phyloP scores from a whole-genome alignment of 2,888 invertebrate genomes.

The Rhagium mordax region DNA sequence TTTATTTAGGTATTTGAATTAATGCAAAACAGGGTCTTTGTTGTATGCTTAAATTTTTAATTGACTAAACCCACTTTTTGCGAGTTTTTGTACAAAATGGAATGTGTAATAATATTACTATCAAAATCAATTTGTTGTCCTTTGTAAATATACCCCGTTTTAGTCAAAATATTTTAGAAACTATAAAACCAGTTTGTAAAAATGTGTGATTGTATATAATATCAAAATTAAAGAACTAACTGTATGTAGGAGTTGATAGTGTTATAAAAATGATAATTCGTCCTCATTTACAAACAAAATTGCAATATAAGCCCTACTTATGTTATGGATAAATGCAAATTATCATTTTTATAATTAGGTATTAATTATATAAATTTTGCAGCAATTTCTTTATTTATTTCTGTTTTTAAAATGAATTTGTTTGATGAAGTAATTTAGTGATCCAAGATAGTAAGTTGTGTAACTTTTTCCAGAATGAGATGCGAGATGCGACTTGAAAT shows the following conservation, averaged over 20 bases:
- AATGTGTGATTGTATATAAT: conserved; percentile 22
- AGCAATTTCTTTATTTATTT: neutral
- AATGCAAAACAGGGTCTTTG: conserved; percentile 29
- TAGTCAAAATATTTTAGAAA: neutral
- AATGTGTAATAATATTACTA: conserved; percentile 7
- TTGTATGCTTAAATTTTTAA: neutral
- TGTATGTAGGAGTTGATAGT: neutral
- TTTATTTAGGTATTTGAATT: conserved; percentile 16
- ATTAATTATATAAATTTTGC: neutral
- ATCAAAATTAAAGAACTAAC: neutral
- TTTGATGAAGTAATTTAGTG: neutral
- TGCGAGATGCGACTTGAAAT: neutral
- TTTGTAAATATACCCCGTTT: conserved; percentile 10
- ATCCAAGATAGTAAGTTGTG: neutral
- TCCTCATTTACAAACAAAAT: neutral
- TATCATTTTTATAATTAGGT: neutral
- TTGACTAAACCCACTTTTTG: neutral
- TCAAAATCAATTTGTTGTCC: neutral
- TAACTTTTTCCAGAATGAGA: neutral
- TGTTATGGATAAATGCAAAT: neutral
- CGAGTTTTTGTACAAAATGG: conserved; percentile 1
- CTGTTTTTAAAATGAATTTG: neutral
- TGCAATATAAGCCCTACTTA: too few relatives aligned
- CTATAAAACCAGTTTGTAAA: conserved; percentile 18
- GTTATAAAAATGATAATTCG: neutral